phyloP scores from a whole-genome alignment of 2,888 invertebrate species.

The Andrena minutula region DNA sequence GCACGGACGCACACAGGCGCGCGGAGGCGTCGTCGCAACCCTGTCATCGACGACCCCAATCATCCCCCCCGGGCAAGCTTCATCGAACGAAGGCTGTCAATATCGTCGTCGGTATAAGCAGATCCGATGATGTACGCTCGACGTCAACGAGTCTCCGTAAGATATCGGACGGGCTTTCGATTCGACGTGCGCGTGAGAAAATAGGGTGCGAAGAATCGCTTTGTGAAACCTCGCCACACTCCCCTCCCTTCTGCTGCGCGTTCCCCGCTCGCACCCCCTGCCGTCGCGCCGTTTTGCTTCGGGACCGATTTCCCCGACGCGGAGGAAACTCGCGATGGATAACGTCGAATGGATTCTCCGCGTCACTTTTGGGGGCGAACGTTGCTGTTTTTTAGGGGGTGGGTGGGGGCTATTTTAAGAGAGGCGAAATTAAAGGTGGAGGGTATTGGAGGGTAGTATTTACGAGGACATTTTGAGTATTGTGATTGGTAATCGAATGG shows the following conservation, averaged over 20 bases:
- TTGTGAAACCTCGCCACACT: slow-evolving; percentile 61
- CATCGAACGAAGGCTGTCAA: slow-evolving; percentile 77
- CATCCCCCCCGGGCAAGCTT: slow-evolving; percentile 73
- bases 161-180: slow-evolving; percentile 74
- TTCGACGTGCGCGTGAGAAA: slow-evolving; percentile 76
- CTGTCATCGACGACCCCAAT: slow-evolving; percentile 80
- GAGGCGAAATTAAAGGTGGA: no score
- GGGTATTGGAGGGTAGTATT: no score
- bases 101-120: slow-evolving; percentile 73
- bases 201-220: slow-evolving; percentile 75
- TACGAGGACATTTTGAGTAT: no score
- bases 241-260: slow-evolving; percentile 17
- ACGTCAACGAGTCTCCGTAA: slow-evolving; percentile 74
- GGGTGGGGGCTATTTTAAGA: no score
- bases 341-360: neutral
- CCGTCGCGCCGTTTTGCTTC: slow-evolving; percentile 37
- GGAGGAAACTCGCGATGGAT: slow-evolving; percentile 7
- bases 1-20: slow-evolving; percentile 26
- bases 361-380: no score
- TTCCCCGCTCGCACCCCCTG: slow-evolving; percentile 2
- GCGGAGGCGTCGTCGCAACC: slow-evolving; percentile 54
- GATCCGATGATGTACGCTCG: slow-evolving; percentile 74
- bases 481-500: no score
- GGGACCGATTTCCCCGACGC: slow-evolving; percentile 32
- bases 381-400: no score